Conservation (phyloP, 2,797 vertebrate species). For the Ceryle rudis region DNA sequence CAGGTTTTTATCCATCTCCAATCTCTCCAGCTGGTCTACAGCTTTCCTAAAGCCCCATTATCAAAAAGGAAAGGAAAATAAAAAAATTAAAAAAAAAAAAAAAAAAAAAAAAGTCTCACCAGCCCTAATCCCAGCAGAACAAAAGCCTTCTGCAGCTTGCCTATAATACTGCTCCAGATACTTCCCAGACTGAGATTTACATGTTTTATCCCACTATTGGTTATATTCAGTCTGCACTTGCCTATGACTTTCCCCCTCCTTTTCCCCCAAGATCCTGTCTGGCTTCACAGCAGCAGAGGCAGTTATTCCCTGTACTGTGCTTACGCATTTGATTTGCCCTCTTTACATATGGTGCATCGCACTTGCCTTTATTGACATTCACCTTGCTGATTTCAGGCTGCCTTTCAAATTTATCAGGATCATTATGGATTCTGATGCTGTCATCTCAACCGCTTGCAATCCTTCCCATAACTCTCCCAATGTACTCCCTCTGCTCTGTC, state of each 20-base stretch:
- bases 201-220: neutral
- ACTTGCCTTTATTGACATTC: neutral
- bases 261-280: neutral
- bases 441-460: neutral
- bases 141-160: neutral
- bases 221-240: neutral
- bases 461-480: neutral
- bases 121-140: neutral
- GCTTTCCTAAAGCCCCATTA: neutral
- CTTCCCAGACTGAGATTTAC: neutral
- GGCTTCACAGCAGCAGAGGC: neutral
- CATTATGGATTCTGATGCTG: conserved; percentile 18
- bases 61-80: too few species aligned
- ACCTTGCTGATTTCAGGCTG: neutral
- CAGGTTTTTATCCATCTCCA: neutral
- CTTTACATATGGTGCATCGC: neutral
- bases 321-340: neutral
- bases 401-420: neutral
- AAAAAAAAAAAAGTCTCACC: neutral
- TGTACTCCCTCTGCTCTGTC: conserved; percentile 1
- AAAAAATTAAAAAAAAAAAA: too few species aligned
- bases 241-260: neutral
- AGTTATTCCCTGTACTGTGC: neutral
- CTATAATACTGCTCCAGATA: neutral
- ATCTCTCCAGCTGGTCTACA: neutral